Conservation (phyloP, 2,797 vertebrate species). For the Pelodytes ibericus region DNA sequence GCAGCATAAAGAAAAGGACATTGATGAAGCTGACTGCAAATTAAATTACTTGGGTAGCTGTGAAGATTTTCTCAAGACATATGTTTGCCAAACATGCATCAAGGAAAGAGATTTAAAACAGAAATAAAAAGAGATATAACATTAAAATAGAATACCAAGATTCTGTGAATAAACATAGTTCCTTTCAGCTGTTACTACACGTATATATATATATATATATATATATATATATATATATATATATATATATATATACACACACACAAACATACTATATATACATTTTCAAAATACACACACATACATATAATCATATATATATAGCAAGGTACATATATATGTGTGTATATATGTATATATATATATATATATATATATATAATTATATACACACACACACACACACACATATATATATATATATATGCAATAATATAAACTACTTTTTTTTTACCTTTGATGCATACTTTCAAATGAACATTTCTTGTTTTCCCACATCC, state of each 20-base stretch:
- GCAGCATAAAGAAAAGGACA: slow-evolving; percentile 20
- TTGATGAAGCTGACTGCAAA: slow-evolving; percentile 31
- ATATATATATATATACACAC: no score
- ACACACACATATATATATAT: neutral
- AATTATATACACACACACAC: neutral
- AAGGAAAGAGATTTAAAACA: slow-evolving; percentile 26
- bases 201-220: neutral
- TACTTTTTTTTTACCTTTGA: slow-evolving; percentile 66
- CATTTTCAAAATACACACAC: no score
- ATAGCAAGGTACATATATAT: neutral
- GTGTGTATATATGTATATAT: neutral
- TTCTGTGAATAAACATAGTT: slow-evolving; percentile 3
- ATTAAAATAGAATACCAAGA: slow-evolving; percentile 10
- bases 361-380: neutral
- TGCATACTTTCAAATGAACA: slow-evolving; percentile 48
- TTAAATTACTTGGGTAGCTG: slow-evolving; percentile 31
- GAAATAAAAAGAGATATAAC: slow-evolving; percentile 16
- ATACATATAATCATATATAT: no score
- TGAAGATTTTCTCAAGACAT: slow-evolving; percentile 26
- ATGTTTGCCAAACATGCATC: slow-evolving; percentile 20
- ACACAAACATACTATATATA: no score
- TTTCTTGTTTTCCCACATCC: slow-evolving; percentile 50
- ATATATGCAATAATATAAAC: slow-evolving; percentile 7
- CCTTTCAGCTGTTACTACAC: neutral
- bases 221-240: neutral